These are phyloP conservation scores for Leptopilina clavipes DNA, from an alignment of 1,140 invertebrate species.

Conservation along the genomic window DNA sequence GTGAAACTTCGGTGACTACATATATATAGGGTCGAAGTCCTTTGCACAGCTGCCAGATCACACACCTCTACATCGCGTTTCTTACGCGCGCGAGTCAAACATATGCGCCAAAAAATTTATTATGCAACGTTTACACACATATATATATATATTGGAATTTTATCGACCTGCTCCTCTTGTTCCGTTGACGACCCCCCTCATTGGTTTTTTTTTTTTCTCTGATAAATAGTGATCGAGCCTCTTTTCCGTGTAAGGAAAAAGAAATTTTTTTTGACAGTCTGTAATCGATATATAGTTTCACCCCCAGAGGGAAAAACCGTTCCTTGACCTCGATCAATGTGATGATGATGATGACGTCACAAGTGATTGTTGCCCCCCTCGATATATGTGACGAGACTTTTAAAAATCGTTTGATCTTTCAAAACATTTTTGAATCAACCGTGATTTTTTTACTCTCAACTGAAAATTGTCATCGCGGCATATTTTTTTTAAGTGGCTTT, in stretches of 20 bases:
- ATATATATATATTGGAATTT: slow-evolving; percentile 9
- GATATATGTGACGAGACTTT: background rate
- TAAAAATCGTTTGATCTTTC: background rate
- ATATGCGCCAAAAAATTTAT: slow-evolving; percentile 19
- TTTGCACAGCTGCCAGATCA: slow-evolving; percentile 21
- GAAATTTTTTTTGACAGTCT: background rate
- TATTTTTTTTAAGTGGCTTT: background rate
- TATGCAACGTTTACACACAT: background rate
- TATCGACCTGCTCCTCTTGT: slow-evolving; percentile 22
- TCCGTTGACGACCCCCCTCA: background rate
- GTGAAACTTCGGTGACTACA: slow-evolving; percentile 16
- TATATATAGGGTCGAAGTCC: slow-evolving; percentile 5
- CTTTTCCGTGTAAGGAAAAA: background rate
- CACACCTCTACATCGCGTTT: slow-evolving; percentile 22
- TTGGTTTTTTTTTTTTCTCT: background rate
- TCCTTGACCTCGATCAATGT: slow-evolving; percentile 25
- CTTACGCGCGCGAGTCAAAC: slow-evolving; percentile 27
- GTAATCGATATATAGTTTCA: slow-evolving; percentile 19
- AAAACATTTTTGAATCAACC: too few relatives aligned
- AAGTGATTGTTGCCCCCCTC: background rate
- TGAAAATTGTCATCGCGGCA: too few relatives aligned
- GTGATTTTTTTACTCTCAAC: too few relatives aligned
- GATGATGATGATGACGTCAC: slow-evolving; percentile 15
- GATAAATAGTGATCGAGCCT: too few relatives aligned
- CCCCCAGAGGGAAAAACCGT: background rate